Base-by-base conservation (phyloP, 2,113 vertebrate genomes). In the Thalassoma bifasciatum region DNA sequence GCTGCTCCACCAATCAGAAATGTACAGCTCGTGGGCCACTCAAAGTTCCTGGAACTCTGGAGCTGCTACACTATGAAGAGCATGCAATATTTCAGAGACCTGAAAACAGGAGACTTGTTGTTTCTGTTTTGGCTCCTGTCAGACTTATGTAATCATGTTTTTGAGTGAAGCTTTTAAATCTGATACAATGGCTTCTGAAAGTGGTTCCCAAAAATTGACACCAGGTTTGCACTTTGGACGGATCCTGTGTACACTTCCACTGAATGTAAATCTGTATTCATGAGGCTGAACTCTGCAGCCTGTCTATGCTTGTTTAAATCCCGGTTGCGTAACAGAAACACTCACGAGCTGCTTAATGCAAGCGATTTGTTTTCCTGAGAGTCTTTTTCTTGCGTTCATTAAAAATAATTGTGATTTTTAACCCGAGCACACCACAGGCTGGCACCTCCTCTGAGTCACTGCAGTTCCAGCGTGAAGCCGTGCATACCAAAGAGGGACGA, bases 401-500 rank as follows among this genome's bases (percentile, higher is more conserved):
- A 89, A 90, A 89, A 66, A 85, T 88, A 91, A 89, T 88, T 84
- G 89, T 83, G 79, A 78, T 88, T 86, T 85, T 54, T 88, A 44
- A 21, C 8, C 73, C 16, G 56, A 74, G 82, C 73, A 64, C 54
- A 79, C 86, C 79, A 62, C 86, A 83, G 84, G 71, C 82, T 73
- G 84, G 82, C 76, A 87, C 86, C 89, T 86, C 87, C 76, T 77
- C 40, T 23, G 26, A 75, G 63, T 77, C 38, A 30, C 30, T 30
- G 46, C 67, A 44, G 73, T 73, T 86, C 77, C 89, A 89, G 86
- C 86, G 78, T 83, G 30, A 84, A 89, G 73, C 85, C 54, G 70
- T 85, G 69, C 92, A 93, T 95, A 95, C 94, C 93, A 88, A 87
- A 83, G 94, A 94, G 91, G 85, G 83, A 75, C 91, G 88, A 49